Conservation (phyloP, 2,113 vertebrate genomes). For the Passer domesticus region DNA sequence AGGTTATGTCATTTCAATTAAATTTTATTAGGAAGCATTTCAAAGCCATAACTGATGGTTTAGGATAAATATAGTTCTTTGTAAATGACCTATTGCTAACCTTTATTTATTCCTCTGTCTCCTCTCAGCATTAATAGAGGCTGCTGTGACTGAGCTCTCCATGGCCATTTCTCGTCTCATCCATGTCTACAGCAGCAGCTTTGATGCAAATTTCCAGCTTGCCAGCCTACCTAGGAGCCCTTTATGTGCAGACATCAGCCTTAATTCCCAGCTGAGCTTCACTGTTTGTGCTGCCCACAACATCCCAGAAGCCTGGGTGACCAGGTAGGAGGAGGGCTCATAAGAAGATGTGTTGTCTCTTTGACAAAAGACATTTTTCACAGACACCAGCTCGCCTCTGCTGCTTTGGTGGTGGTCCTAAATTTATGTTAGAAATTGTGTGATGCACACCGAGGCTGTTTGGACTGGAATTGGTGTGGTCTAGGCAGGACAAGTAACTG, state of each 20-base stretch:
- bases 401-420: not conserved
- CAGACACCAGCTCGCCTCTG: not conserved
- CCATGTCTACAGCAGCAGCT: conserved; percentile 59
- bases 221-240: not conserved
- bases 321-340: conserved; percentile 42
- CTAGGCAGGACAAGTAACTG: not conserved
- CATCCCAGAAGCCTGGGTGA: conserved; percentile 68
- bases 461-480: not conserved
- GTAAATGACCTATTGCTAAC: conserved; percentile 16
- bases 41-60: conserved; percentile 38
- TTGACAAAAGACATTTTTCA: not conserved
- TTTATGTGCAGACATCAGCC: not conserved
- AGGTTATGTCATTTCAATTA: conserved; percentile 67
- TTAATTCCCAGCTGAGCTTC: conserved; percentile 65
- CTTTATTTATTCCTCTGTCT: conserved; percentile 25
- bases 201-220: conserved; percentile 67
- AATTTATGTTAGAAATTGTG: not conserved
- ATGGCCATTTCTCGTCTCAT: conserved; percentile 51
- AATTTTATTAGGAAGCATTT: conserved; percentile 63
- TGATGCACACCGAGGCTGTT: accelerated
- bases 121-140: not conserved
- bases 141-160: conserved; percentile 57
- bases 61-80: conserved; percentile 28
- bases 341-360: not conserved
- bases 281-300: conserved; percentile 70